Conservation (phyloP, 2,113 vertebrate species). For the Dendropsophus ebraccatus region DNA sequence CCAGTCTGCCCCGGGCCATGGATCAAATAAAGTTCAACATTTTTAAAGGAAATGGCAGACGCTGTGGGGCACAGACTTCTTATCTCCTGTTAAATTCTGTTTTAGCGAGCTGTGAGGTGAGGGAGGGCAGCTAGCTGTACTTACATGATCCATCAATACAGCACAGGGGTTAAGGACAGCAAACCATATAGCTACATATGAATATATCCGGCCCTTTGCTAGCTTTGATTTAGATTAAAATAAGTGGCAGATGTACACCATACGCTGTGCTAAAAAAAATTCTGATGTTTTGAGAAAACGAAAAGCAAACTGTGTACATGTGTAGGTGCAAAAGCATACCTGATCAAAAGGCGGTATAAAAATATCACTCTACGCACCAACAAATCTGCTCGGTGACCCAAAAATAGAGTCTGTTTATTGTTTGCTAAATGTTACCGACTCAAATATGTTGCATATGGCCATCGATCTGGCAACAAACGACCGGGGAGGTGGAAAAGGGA, state of each 20-base stretch:
- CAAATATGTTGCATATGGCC: conserved; percentile 34
- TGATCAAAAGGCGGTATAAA: conserved; percentile 31
- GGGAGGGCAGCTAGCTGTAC: not conserved
- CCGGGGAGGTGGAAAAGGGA: not conserved
- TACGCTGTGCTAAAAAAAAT: conserved; percentile 52
- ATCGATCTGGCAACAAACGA: conserved; percentile 1
- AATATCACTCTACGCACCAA: conserved; percentile 34
- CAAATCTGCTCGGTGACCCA: conserved; percentile 44
- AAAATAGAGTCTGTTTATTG: conserved; percentile 55
- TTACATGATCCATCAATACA: conserved; percentile 19
- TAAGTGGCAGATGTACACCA: conserved; percentile 47
- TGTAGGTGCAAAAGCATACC: conserved; percentile 53
- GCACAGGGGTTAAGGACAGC: conserved; percentile 21
- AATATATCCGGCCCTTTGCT: not conserved
- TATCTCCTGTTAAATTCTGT: conserved; percentile 41
- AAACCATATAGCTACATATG: not conserved
- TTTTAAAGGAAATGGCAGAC: conserved; percentile 35
- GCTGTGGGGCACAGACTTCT: conserved; percentile 28
- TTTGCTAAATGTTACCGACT: conserved; percentile 39
- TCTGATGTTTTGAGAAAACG: conserved; percentile 53
- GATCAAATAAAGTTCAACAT: conserved; percentile 36
- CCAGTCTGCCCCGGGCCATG: not conserved
- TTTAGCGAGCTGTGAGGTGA: not conserved
- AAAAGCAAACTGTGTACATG: conserved; percentile 56
- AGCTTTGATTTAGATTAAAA: conserved; percentile 26